phyloP scores from a whole-genome alignment of 2,113 vertebrate species.

The Corythaixoides concolor region DNA sequence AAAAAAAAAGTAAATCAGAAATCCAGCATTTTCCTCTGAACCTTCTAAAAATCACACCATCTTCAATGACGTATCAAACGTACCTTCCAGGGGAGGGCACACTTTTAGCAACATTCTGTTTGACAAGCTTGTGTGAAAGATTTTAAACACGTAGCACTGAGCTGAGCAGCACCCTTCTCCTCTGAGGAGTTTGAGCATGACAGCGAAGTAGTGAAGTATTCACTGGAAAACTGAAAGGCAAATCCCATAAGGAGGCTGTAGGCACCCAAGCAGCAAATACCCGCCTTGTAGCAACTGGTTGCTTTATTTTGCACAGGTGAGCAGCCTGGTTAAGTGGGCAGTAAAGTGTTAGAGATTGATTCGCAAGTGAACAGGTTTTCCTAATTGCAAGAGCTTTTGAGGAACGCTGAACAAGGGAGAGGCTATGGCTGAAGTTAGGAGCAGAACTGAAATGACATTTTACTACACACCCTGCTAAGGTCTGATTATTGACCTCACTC shows the following conservation, averaged over 20 bases:
- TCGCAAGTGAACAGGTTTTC: not conserved
- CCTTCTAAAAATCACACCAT: not conserved
- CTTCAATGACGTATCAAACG: not conserved
- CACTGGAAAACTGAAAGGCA: not conserved
- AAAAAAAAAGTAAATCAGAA: not conserved
- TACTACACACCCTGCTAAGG: accelerated
- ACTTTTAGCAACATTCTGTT: not conserved
- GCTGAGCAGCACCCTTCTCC: not conserved
- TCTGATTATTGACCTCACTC: not conserved
- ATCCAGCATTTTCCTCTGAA: not conserved
- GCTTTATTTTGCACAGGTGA: not conserved
- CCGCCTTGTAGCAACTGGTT: not conserved
- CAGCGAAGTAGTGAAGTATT: not conserved
- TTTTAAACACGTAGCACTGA: not conserved
- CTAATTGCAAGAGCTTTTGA: not conserved
- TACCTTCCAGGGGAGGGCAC: not conserved
- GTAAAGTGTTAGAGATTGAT: not conserved
- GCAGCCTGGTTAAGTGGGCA: not conserved
- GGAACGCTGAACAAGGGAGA: accelerated
- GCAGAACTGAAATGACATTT: not conserved
- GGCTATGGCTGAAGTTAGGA: not conserved
- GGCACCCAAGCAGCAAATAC: not conserved
- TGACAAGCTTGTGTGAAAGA: not conserved
- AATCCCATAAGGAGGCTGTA: not conserved
- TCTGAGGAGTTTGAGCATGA: not conserved